Evolutionary conservation across 2,888 invertebrate genomes (phyloP), one percentile per base, ranked within the genome.

Genomic region (Clanis bilineata): DNA sequence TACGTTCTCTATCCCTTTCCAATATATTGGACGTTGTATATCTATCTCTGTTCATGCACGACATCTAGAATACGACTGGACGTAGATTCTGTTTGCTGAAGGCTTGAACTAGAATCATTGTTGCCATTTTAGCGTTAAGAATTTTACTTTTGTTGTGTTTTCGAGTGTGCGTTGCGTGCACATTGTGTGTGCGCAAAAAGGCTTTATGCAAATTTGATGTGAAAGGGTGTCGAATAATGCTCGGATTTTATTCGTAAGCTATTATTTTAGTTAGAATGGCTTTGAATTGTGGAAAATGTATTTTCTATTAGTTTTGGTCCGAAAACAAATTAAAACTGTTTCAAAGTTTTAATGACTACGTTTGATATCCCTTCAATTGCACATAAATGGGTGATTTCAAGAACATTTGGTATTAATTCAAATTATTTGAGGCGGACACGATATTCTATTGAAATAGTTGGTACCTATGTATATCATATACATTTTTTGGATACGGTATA

Each of bases 31-130:
- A 7, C 4, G 9, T 51, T 10, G 10, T 18, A 32, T 51, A 21
- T 10, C 28, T 61, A 44, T 88, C 81, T 74, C 72, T 68, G 51
- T 84, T 72, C 57, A 61, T 69, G 68, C 77, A 79, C 78, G 76
- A 77, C 75, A 79, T 85, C 79, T 32, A 51, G 51, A 51, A 51
- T 51, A 51, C 51, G 51, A 18, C 51, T 51, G 51, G 51, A 51
- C 51, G 51, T 79, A 73, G 74, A 76, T 76, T 80, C 71, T 82
- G 79, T 87, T 86, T 85, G 84, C 79, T 69, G 71, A 83, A 82
- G 78, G 82, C 85, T 86, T 81, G 76, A 81, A 79, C 78, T 74
- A 73, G 80, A 80, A 81, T 82, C 80, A 85, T 83, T 87, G 88
- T 88, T 85, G 84, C 78, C 79, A 70, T 85, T 86, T 89, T 79